Conservation (phyloP, 2,888 invertebrate species). For the Chrysopilus asiliformis region DNA sequence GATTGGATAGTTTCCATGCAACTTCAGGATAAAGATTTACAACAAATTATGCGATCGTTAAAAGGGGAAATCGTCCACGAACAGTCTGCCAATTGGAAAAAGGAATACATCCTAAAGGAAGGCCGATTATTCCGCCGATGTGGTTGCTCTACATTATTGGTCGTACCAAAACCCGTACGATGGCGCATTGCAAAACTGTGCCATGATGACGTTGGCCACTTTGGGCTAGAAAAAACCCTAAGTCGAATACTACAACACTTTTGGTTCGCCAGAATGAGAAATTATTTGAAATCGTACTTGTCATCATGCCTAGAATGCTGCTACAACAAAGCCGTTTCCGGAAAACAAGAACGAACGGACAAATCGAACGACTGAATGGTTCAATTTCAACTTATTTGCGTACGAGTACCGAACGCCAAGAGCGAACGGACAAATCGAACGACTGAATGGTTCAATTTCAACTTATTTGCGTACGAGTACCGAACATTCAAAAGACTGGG, state of each 20-base stretch:
- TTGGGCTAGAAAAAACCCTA: slow-evolving; percentile 12
- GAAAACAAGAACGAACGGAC: slow-evolving; percentile 11
- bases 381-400: too few relatives aligned
- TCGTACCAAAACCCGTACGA: slow-evolving; percentile 13
- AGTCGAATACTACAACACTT: slow-evolving; percentile 9
- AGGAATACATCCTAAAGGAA: slow-evolving; percentile 10
- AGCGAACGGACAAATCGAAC: slow-evolving; percentile 4
- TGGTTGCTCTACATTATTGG: slow-evolving; percentile 8
- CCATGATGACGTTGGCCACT: slow-evolving; percentile 14
- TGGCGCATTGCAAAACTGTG: slow-evolving; percentile 15
- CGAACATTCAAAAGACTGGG: slow-evolving; percentile 7
- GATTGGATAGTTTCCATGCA: slow-evolving; percentile 17
- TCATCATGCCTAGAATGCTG: slow-evolving; percentile 9
- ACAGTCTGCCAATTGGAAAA: slow-evolving; percentile 9
- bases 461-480: too few relatives aligned
- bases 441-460: too few relatives aligned
- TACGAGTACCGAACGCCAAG: slow-evolving; percentile 8
- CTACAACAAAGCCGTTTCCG: slow-evolving; percentile 6
- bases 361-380: too few relatives aligned
- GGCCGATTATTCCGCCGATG: slow-evolving; percentile 11
- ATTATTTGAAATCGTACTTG: slow-evolving; percentile 10
- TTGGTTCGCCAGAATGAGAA: slow-evolving; percentile 16
- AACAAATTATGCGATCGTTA: slow-evolving; percentile 9
- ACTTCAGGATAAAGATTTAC: slow-evolving; percentile 10
- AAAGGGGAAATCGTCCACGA: slow-evolving; percentile 5